A percentile compares a stretch with the other conserved stretches of the same genome.
These are phyloP conservation scores for Euwallacea fornicatus DNA, from an alignment of 1,140 invertebrate genomes.

Conservation along the genomic window DNA sequence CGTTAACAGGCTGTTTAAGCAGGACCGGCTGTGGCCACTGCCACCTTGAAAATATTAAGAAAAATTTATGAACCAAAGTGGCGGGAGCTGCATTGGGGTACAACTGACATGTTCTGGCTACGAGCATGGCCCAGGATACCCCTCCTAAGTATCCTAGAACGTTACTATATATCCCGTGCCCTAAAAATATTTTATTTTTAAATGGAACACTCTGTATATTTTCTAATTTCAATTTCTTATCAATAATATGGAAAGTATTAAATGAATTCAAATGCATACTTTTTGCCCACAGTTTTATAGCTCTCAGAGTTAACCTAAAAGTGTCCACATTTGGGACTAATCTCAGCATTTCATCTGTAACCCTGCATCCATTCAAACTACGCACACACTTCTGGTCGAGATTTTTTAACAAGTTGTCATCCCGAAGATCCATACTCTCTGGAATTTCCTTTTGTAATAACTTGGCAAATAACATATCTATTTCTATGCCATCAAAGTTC, in stretches of 20 bases:
- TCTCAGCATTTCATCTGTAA: constrained; percentile 96
- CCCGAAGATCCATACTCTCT: constrained; percentile 79
- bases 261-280: constrained; percentile 62
- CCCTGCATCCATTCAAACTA: constrained; percentile 96
- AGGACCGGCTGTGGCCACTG: constrained; percentile 98
- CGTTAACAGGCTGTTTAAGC: constrained; percentile 86
- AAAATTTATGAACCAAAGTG: constrained; percentile 97
- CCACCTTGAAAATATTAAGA: constrained; percentile 96
- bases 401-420: constrained; percentile 93
- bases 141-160: constrained; percentile 97
- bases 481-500: constrained; percentile 98
- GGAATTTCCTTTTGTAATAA: constrained; percentile 91
- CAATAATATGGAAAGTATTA: neutral
- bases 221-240: neutral
- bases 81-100: constrained; percentile 97
- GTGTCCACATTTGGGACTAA: constrained; percentile 94
- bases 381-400: constrained; percentile 95
- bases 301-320: constrained; percentile 89
- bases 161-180: constrained; percentile 97
- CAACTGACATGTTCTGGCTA: constrained; percentile 96
- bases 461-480: constrained; percentile 96
- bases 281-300: constrained; percentile 99
- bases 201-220: no score
- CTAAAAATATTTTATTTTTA: constrained; percentile 56
- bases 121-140: constrained; percentile 99